Evolutionary conservation across 2,113 vertebrate genomes (phyloP).

Genomic region (Esox niger): DNA sequence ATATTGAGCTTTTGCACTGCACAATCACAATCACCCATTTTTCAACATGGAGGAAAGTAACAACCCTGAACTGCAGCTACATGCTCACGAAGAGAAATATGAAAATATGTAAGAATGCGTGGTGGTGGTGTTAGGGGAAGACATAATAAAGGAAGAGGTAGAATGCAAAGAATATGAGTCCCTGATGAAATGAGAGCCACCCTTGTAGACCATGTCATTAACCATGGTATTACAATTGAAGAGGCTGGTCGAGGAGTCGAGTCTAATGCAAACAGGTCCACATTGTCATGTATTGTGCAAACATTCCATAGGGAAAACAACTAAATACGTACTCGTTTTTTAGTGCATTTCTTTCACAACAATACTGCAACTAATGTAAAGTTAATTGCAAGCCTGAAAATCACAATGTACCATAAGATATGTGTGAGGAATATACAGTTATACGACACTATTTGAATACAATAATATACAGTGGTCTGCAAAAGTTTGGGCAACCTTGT

Average conservation of each 20-base stretch:
- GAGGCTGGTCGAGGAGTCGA: conserved; percentile 4
- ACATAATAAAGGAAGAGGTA: conserved; percentile 12
- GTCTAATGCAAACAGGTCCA: conserved; percentile 12
- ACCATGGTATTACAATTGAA: conserved; percentile 16
- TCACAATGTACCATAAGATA: conserved; percentile 19
- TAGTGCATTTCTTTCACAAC: too few species aligned
- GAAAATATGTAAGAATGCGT: not conserved
- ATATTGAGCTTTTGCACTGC: not conserved
- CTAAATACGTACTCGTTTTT: too few species aligned
- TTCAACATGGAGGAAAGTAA: conserved; percentile 10
- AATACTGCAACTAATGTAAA: conserved; percentile 16
- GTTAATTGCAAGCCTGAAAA: conserved; percentile 20
- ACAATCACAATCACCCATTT: conserved; percentile 13
- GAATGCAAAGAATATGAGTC: conserved; percentile 13
- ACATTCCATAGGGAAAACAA: too few species aligned
- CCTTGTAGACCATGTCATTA: conserved; percentile 16
- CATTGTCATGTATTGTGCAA: conserved; percentile 14
- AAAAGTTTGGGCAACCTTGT: too few species aligned
- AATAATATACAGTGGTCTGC: too few species aligned
- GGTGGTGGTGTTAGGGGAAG: conserved; percentile 8
- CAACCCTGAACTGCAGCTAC: conserved; percentile 14
- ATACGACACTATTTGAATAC: conserved; percentile 17
- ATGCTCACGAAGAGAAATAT: conserved; percentile 10
- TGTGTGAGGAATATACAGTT: conserved; percentile 24
- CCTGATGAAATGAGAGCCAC: conserved; percentile 14